phyloP scores from a whole-genome alignment of 2,113 vertebrate genomes.

The Nesoenas mayeri region DNA sequence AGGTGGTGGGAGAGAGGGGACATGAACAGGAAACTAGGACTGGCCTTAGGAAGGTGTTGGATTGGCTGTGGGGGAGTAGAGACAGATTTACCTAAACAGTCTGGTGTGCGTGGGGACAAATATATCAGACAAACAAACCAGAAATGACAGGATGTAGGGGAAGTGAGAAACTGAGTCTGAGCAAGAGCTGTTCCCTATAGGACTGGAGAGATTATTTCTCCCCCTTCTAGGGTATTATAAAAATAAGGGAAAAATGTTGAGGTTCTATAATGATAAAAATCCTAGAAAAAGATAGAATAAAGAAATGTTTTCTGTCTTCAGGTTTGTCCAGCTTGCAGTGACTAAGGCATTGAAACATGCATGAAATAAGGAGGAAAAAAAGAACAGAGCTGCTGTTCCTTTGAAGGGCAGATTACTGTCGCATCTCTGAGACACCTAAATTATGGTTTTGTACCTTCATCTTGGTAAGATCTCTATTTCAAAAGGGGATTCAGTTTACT shows the following conservation, averaged over 20 bases:
- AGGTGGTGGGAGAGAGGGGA: neutral
- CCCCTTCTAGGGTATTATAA: neutral
- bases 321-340: neutral
- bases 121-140: neutral
- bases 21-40: neutral
- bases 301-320: neutral
- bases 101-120: neutral
- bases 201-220: neutral
- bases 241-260: neutral
- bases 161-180: slow-evolving; percentile 3
- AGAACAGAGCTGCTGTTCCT: neutral
- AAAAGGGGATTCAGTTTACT: neutral
- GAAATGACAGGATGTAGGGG: neutral
- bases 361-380: neutral
- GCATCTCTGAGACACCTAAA: neutral
- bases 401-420: neutral
- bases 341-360: neutral
- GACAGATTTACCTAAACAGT: neutral
- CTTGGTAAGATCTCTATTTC: neutral
- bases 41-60: slow-evolving; percentile 1
- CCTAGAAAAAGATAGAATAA: neutral
- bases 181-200: neutral
- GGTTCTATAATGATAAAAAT: neutral
- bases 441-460: neutral
- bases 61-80: neutral